Conservation (phyloP, 1,140 invertebrate genomes). For the Pristionchus pacificus region DNA sequence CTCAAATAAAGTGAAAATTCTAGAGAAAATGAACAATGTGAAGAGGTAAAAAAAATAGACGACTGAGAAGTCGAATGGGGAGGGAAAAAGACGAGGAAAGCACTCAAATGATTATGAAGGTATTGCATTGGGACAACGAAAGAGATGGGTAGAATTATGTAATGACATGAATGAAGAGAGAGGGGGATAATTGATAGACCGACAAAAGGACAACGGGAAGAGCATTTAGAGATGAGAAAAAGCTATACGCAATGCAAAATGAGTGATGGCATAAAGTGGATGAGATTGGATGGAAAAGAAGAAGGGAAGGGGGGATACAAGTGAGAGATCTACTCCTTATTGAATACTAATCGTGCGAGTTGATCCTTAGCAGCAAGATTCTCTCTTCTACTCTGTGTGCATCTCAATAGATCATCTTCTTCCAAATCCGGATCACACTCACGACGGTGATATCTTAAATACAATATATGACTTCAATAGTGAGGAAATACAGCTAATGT, state of each 20-base stretch:
- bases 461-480: neutral
- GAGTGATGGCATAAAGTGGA: too few species aligned
- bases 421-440: slow-evolving; percentile 35
- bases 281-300: too few species aligned
- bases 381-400: slow-evolving; percentile 39
- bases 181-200: too few species aligned
- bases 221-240: neutral
- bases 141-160: too few species aligned
- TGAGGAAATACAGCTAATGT: neutral
- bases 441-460: slow-evolving; percentile 38
- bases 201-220: too few species aligned
- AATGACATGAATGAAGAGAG: neutral
- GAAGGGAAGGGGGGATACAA: too few species aligned
- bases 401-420: slow-evolving; percentile 36
- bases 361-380: slow-evolving; percentile 48
- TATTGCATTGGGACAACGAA: too few species aligned
- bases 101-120: too few species aligned
- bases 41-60: too few species aligned
- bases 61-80: neutral
- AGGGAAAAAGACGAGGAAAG: neutral
- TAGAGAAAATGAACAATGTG: too few species aligned
- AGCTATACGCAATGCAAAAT: too few species aligned
- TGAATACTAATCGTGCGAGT: slow-evolving; percentile 45
- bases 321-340: neutral
- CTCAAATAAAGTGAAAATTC: too few species aligned